These are phyloP conservation scores for Gari tellinella DNA, from an alignment of 2,888 invertebrate genomes.

Conservation along the genomic window DNA sequence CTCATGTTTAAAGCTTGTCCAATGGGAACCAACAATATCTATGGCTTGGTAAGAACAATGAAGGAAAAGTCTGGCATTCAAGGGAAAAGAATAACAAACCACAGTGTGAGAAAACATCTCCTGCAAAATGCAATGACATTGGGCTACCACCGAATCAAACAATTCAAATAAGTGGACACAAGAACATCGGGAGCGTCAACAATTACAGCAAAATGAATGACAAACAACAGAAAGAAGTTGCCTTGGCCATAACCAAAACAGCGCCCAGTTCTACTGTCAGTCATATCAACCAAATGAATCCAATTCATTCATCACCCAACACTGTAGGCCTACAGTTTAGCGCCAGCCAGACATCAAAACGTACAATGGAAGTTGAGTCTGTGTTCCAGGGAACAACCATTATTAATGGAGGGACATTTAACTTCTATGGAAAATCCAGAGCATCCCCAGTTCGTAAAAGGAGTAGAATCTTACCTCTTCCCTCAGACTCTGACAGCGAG, in stretches of 20 bases:
- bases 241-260: conserved; percentile 7
- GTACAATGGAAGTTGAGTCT: conserved; percentile 6
- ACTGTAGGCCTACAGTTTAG: conserved; percentile 4
- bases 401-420: conserved; percentile 10
- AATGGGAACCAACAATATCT: conserved; percentile 24
- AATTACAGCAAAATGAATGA: conserved; percentile 20
- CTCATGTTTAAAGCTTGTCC: conserved; percentile 13
- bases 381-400: conserved; percentile 16
- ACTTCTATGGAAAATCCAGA: conserved; percentile 6
- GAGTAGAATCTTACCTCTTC: conserved; percentile 2
- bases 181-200: conserved; percentile 17
- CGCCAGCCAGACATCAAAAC: not conserved
- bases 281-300: not conserved
- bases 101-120: conserved; percentile 22
- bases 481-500: not conserved
- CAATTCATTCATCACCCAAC: no score
- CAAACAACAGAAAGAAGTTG: conserved; percentile 11
- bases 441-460: not conserved
- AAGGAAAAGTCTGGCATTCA: conserved; percentile 5
- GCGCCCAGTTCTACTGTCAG: not conserved
- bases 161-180: conserved; percentile 27
- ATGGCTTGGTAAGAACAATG: conserved; percentile 15
- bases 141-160: conserved; percentile 12
- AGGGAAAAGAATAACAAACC: conserved; percentile 3
- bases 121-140: conserved; percentile 25